Percentiles rank a stretch among this genome's conserved stretches.
Conservation (phyloP, 2,113 vertebrate genomes). For the Neopipo cinnamomea region DNA sequence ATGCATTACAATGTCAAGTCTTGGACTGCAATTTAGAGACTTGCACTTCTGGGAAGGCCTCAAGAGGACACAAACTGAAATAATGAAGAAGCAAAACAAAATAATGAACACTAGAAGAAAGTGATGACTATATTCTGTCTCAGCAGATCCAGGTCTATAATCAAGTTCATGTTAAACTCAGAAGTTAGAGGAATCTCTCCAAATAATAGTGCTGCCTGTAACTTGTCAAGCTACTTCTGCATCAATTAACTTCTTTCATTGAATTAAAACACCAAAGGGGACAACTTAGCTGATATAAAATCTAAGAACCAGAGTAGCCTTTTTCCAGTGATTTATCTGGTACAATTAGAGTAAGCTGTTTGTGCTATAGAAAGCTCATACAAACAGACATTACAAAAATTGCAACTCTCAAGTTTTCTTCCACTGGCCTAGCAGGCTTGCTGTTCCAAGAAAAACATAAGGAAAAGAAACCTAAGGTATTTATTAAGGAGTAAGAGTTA, state of each 20-base stretch:
- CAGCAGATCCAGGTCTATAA: neutral
- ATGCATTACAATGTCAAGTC: neutral
- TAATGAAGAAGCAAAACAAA: slow-evolving; percentile 25
- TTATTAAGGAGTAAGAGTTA: neutral
- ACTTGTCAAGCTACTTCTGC: slow-evolving; percentile 4
- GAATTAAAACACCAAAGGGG: slow-evolving; percentile 43
- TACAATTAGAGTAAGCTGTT: neutral
- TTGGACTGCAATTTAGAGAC: neutral
- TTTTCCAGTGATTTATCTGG: slow-evolving; percentile 11
- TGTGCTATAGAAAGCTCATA: neutral
- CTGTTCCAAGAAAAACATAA: neutral
- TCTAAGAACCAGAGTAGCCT: neutral
- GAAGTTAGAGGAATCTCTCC: neutral
- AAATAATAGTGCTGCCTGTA: neutral
- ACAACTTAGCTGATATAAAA: slow-evolving; percentile 11
- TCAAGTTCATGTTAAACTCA: neutral
- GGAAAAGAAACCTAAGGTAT: neutral
- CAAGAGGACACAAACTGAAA: neutral
- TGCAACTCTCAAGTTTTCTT: neutral
- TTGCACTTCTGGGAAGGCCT: neutral
- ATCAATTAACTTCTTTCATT: slow-evolving; percentile 48
- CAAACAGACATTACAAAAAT: neutral
- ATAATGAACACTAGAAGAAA: neutral
- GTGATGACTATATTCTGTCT: neutral
- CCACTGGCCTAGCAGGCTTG: neutral